Conservation (phyloP, 2,113 vertebrate genomes). For the Arvicanthis niloticus region DNA sequence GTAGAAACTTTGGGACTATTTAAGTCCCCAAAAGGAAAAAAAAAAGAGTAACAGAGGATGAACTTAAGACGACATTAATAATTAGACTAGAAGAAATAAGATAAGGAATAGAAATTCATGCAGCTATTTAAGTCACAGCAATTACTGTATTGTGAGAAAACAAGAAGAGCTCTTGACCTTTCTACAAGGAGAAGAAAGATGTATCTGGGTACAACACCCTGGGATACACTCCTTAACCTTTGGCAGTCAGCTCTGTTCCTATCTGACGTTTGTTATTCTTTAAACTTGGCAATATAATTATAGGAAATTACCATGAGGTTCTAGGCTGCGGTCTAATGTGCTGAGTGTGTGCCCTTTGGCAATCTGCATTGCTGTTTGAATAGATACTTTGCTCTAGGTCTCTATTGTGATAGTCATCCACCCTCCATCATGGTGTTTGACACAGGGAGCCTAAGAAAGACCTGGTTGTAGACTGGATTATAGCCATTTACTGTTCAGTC, state of each 20-base stretch:
- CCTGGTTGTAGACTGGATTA: not conserved
- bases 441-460: not conserved
- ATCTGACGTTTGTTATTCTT: not conserved
- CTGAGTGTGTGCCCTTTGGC: not conserved
- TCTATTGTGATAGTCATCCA: not conserved
- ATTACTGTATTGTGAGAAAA: not conserved
- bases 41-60: not conserved
- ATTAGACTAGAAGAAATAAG: not conserved
- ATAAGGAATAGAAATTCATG: not conserved
- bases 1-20: not conserved
- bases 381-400: not conserved
- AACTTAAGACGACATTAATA: not conserved
- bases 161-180: not conserved
- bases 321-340: not conserved
- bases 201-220: not conserved
- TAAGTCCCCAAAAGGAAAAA: not conserved
- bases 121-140: not conserved
- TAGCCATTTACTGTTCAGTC: not conserved
- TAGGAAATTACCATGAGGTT: not conserved
- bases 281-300: conserved; percentile 7
- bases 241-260: not conserved
- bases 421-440: not conserved
- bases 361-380: not conserved
- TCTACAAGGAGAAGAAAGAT: not conserved
- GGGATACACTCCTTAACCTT: not conserved